phyloP scores from a whole-genome alignment of 2,113 vertebrate genomes.

The Ailuropoda melanoleuca region DNA sequence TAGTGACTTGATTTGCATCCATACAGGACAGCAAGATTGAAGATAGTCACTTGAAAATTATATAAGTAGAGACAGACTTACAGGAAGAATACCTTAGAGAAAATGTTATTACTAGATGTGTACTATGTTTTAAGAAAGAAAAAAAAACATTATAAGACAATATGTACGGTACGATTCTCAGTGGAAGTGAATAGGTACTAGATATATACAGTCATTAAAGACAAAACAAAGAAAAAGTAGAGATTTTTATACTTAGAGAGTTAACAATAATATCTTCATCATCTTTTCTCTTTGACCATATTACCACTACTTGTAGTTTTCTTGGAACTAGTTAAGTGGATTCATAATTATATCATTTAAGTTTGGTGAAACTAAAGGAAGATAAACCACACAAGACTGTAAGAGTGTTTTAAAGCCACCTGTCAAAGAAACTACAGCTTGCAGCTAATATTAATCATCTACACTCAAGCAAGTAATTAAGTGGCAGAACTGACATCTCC shows the following conservation, averaged over 20 bases:
- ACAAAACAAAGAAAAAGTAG: neutral
- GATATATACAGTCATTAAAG: neutral
- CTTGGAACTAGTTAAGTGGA: neutral
- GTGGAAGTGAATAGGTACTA: neutral
- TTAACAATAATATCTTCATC: slow-evolving; percentile 13
- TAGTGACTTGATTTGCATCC: neutral
- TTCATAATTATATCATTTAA: slow-evolving; percentile 21
- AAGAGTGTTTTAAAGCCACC: neutral
- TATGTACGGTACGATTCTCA: neutral
- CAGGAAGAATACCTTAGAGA: neutral
- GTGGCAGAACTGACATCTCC: neutral
- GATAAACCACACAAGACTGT: neutral
- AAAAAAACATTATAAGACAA: neutral
- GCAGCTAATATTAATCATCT: neutral
- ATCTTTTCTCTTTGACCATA: neutral
- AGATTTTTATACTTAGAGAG: neutral
- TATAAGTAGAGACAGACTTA: neutral
- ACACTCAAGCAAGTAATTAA: neutral
- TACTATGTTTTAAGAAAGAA: neutral
- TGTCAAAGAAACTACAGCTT: neutral
- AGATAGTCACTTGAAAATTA: neutral
- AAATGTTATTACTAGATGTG: neutral
- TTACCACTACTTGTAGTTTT: neutral
- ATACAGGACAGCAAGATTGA: neutral
- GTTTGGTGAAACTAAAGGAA: slow-evolving; percentile 32